Evolutionary conservation across 2,888 invertebrate species (phyloP).

Genomic region (Amiota mariae): DNA sequence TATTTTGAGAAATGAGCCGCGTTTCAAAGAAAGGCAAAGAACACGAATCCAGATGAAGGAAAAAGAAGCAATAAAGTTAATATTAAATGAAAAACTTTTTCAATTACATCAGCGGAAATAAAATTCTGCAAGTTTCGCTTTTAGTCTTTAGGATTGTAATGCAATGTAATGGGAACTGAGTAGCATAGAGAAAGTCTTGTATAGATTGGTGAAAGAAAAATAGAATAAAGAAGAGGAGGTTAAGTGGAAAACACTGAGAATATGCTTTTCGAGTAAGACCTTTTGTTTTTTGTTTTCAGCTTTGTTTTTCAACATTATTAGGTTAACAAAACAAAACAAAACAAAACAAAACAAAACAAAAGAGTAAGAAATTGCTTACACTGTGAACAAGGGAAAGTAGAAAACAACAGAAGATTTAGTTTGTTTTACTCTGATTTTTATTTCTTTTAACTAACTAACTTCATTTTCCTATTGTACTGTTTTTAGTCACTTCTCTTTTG

Average conservation of each 20-base stretch:
- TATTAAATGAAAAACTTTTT: constrained; percentile 71
- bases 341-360: constrained; percentile 38
- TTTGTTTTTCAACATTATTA: constrained; percentile 65
- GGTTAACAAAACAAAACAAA: constrained; percentile 49
- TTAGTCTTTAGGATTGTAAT: constrained; percentile 34
- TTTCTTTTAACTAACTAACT: not conserved
- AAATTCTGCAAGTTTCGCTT: constrained; percentile 62
- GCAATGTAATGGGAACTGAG: too few relatives aligned
- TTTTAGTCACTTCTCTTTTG: not conserved
- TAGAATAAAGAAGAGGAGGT: constrained; percentile 18
- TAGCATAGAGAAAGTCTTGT: too few relatives aligned
- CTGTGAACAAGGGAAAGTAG: not conserved
- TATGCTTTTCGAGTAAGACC: constrained; percentile 9
- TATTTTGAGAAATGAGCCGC: not conserved
- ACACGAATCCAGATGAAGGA: not conserved
- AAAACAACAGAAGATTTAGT: too few relatives aligned
- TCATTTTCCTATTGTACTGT: constrained; percentile 7
- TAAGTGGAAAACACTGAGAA: constrained; percentile 10
- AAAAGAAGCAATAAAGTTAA: constrained; percentile 62
- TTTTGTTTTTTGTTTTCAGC: constrained; percentile 25
- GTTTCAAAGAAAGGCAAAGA: not conserved
- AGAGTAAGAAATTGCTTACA: constrained; percentile 5
- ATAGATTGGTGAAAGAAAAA: constrained; percentile 33
- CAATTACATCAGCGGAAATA: constrained; percentile 69
- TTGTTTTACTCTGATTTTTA: not conserved